Evolutionary conservation across 2,113 vertebrate species (phyloP).

Genomic region (Serilophus lunatus): DNA sequence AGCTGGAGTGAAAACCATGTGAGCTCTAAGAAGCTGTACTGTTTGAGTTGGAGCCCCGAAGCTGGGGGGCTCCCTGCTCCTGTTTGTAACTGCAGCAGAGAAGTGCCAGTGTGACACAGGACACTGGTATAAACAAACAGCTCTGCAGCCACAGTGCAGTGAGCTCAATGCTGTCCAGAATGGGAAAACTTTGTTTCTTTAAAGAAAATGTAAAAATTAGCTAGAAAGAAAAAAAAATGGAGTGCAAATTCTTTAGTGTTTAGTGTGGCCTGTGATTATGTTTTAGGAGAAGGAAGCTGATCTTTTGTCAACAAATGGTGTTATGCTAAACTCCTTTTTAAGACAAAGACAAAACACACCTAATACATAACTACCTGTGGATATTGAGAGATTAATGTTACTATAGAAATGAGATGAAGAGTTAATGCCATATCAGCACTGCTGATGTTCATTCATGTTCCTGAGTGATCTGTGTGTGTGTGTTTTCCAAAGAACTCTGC

Average conservation of each 20-base stretch:
- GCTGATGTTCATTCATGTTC: neutral
- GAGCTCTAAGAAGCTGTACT: neutral
- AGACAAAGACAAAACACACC: neutral
- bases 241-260: neutral
- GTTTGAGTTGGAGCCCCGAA: accelerated
- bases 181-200: neutral
- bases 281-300: neutral
- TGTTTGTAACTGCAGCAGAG: neutral
- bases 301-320: neutral
- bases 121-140: neutral
- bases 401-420: neutral
- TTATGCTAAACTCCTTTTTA: neutral
- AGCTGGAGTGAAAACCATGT: neutral
- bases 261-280: neutral
- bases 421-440: neutral
- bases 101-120: neutral
- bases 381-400: neutral
- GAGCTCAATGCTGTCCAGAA: neutral
- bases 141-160: neutral
- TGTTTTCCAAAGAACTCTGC: neutral
- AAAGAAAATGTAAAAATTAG: neutral
- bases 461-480: neutral
- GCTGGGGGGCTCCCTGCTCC: neutral
- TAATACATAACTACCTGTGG: accelerated
- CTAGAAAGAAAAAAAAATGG: neutral